Conservation (phyloP, 2,797 vertebrate species). For the Falco rusticolus region DNA sequence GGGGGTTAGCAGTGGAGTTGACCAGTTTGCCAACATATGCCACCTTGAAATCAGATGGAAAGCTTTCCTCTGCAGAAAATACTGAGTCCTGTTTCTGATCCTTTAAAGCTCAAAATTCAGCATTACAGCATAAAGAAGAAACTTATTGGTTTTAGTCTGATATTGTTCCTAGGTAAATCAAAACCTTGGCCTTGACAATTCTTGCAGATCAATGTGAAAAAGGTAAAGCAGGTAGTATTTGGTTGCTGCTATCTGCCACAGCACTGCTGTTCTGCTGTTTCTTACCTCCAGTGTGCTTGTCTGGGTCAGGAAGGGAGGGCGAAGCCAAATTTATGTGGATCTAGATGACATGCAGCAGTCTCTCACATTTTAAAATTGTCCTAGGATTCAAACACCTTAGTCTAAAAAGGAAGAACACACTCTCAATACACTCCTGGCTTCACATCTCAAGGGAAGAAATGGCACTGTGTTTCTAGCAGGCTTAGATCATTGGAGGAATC, state of each 20-base stretch:
- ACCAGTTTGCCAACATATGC: accelerated
- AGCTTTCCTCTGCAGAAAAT: neutral
- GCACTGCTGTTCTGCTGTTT: neutral
- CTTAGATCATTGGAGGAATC: constrained; percentile 54
- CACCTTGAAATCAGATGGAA: neutral
- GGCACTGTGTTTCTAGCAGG: constrained; percentile 3
- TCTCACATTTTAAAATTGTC: constrained; percentile 1
- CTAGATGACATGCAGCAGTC: neutral
- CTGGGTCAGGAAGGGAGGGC: neutral
- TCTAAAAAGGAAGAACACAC: neutral
- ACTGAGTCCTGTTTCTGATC: neutral
- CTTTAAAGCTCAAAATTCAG: neutral
- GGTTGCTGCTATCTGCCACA: neutral
- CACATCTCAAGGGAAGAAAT: constrained; percentile 34
- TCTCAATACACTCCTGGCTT: neutral
- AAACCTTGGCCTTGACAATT: neutral
- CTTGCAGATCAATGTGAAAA: neutral
- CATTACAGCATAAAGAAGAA: neutral
- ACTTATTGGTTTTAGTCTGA: neutral
- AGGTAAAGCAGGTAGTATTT: neutral
- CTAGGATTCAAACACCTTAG: neutral
- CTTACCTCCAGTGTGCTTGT: neutral
- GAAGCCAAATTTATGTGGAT: neutral
- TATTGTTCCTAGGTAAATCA: neutral
- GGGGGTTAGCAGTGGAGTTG: neutral